These are phyloP conservation scores for Cephus pulcher DNA, from an alignment of 2,888 invertebrate species.

Conservation along the genomic window DNA sequence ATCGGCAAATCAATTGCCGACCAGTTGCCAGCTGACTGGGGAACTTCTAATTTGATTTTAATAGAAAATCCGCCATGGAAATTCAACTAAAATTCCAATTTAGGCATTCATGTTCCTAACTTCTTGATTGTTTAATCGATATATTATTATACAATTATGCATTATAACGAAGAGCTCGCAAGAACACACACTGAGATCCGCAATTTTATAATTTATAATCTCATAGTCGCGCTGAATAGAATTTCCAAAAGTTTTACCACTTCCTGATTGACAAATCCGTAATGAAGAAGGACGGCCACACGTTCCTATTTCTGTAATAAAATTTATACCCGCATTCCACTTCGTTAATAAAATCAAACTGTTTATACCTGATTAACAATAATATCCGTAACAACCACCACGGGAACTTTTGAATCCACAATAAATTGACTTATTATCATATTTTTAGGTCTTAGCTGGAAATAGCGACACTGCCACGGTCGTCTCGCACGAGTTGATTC, in stretches of 20 bases:
- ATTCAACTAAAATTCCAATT: background rate
- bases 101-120: background rate
- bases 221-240: no score
- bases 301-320: background rate
- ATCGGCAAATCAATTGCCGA: background rate
- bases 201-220: background rate
- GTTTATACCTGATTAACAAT: background rate
- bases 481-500: constrained; percentile 75
- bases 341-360: background rate
- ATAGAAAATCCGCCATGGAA: background rate
- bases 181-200: background rate
- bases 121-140: background rate
- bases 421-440: background rate
- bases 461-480: constrained; percentile 81
- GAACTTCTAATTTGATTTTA: background rate
- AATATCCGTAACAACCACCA: background rate
- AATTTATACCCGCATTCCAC: background rate
- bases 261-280: background rate
- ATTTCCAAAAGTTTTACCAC: background rate
- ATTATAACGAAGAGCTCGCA: background rate
- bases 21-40: background rate
- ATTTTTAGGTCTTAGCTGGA: constrained; percentile 76
- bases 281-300: background rate
- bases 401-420: background rate
- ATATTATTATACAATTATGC: background rate